phyloP scores from a whole-genome alignment of 2,113 vertebrate species.

The Mastomys coucha region DNA sequence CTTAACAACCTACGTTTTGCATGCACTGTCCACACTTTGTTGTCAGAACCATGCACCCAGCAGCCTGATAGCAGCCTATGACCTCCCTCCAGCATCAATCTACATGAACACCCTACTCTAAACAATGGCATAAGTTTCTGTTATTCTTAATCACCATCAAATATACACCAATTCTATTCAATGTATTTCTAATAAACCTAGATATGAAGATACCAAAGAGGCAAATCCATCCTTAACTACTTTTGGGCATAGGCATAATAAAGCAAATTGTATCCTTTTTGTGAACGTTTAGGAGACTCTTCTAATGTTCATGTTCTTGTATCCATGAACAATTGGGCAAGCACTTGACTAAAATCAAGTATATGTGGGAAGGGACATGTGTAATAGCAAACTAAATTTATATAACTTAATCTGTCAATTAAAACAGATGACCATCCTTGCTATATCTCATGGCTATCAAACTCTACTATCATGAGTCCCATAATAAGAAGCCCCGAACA shows the following conservation, averaged over 20 bases:
- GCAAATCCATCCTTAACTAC: background rate
- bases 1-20: background rate
- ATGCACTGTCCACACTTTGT: background rate
- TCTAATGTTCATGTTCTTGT: background rate
- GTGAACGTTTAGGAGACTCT: too few species aligned
- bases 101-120: background rate
- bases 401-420: background rate
- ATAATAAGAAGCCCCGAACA: background rate
- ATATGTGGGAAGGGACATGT: background rate
- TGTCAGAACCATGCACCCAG: background rate
- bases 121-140: background rate
- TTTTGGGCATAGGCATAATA: background rate
- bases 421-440: background rate
- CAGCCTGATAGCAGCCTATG: background rate
- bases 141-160: background rate
- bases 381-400: background rate
- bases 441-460: background rate
- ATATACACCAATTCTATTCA: background rate
- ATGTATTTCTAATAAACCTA: background rate
- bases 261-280: background rate
- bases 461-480: background rate
- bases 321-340: background rate
- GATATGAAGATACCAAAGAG: background rate
- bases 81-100: too few species aligned
- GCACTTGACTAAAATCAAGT: background rate